Conservation (phyloP, 2,797 vertebrate species). For the Peromyscus nudipes region DNA sequence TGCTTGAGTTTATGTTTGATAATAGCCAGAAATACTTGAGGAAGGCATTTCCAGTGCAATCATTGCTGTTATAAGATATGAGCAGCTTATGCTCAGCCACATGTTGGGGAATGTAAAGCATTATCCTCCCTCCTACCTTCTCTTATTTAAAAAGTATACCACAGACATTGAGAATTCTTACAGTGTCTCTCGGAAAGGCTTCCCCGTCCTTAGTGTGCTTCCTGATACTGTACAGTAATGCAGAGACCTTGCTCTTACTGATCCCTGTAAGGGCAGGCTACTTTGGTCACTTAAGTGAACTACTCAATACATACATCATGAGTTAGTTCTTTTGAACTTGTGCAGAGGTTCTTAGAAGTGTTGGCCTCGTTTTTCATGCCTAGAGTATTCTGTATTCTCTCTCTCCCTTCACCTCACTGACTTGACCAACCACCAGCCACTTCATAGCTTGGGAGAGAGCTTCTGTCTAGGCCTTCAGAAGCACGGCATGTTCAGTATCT, state of each 20-base stretch:
- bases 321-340: neutral
- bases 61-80: neutral
- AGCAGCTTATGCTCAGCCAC: neutral
- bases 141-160: neutral
- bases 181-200: neutral
- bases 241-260: neutral
- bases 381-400: neutral
- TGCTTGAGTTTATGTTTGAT: slow-evolving; percentile 31
- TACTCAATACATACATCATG: neutral
- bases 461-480: neutral
- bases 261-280: neutral
- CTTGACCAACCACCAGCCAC: neutral
- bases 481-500: neutral
- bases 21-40: neutral
- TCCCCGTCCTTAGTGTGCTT: neutral
- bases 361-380: neutral
- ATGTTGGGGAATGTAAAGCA: neutral
- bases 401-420: neutral
- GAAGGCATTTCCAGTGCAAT: neutral
- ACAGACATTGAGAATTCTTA: neutral
- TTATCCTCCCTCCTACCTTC: neutral
- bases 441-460: neutral
- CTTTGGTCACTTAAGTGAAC: neutral
- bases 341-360: neutral
- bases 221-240: neutral